Evolutionary conservation across 30 jellyfish, hydroid and myxozoan species (phyloP).

Genomic region (Aurelia aurita): DNA sequence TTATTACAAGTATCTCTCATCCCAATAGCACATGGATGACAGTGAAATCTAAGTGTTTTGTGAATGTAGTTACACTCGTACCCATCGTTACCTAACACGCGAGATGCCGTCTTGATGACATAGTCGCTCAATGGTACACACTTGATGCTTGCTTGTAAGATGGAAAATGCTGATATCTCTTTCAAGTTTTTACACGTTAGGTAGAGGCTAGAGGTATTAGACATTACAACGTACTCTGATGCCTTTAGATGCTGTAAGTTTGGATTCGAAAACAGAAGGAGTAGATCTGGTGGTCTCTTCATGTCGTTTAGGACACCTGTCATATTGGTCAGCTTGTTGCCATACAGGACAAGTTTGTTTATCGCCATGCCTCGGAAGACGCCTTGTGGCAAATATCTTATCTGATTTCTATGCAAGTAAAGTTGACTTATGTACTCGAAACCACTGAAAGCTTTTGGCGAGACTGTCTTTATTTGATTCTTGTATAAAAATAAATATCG

Average conservation of each 20-base stretch:
- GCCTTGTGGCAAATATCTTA: constrained; percentile 13
- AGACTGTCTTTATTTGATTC: constrained; percentile 7
- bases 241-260: constrained; percentile 8
- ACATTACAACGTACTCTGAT: not conserved
- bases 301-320: constrained; percentile 21
- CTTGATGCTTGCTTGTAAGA: constrained; percentile 1
- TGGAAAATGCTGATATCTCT: not conserved
- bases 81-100: constrained; percentile 14
- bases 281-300: not conserved
- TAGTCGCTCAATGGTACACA: constrained; percentile 33
- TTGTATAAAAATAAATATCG: no score
- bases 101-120: not conserved
- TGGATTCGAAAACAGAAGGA: constrained; percentile 17
- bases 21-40: constrained; percentile 58
- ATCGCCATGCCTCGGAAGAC: constrained; percentile 11
- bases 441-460: constrained; percentile 34
- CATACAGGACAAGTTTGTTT: not conserved
- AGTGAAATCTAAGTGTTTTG: no score
- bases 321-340: constrained; percentile 12
- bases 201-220: not conserved
- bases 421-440: not conserved
- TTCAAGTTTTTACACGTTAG: constrained; percentile 18
- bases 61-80: constrained; percentile 15
- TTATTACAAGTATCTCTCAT: no score
- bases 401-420: constrained; percentile 10